Percentiles rank a stretch among this genome's conserved stretches.
phyloP scores from a whole-genome alignment of 2,888 invertebrate species.

The Silvanus unidentatus region DNA sequence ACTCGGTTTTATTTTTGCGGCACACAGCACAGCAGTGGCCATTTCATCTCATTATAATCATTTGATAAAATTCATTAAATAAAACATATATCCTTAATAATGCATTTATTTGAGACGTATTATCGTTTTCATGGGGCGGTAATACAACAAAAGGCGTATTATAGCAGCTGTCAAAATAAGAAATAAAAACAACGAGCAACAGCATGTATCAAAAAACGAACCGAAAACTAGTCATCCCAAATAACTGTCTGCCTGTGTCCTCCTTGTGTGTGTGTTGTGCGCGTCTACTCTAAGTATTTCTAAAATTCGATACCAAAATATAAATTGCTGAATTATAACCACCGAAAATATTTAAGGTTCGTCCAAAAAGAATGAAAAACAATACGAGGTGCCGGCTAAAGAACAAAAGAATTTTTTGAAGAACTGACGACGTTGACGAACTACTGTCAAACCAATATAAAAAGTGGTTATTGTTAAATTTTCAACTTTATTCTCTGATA shows the following conservation, averaged over 20 bases:
- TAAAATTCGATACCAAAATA: conserved; percentile 37
- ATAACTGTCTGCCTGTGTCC: conserved; percentile 28
- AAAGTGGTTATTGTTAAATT: conserved; percentile 24
- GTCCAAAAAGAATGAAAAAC: conserved; percentile 19
- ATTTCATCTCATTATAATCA: too few species aligned
- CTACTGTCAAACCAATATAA: conserved; percentile 32
- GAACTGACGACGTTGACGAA: conserved; percentile 39
- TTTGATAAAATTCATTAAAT: too few species aligned
- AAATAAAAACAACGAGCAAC: conserved; percentile 22
- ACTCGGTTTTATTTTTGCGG: too few species aligned
- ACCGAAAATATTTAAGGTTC: conserved; percentile 29
- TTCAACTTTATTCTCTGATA: conserved; percentile 3
- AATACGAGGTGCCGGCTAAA: conserved; percentile 19
- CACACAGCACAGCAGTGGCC: too few species aligned
- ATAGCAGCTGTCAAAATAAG: conserved; percentile 23
- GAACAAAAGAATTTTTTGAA: conserved; percentile 40
- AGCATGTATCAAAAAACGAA: conserved; percentile 2
- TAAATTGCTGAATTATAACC: conserved; percentile 39
- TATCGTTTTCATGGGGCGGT: too few species aligned
- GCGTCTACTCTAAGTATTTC: conserved; percentile 31
- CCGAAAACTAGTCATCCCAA: conserved; percentile 14
- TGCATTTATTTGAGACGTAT: too few species aligned
- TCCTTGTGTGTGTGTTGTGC: too few species aligned
- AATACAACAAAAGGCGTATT: too few species aligned
- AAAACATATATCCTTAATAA: too few species aligned